Base-by-base conservation (phyloP, 2,797 vertebrate genomes). In the Poeciliopsis turneri region DNA sequence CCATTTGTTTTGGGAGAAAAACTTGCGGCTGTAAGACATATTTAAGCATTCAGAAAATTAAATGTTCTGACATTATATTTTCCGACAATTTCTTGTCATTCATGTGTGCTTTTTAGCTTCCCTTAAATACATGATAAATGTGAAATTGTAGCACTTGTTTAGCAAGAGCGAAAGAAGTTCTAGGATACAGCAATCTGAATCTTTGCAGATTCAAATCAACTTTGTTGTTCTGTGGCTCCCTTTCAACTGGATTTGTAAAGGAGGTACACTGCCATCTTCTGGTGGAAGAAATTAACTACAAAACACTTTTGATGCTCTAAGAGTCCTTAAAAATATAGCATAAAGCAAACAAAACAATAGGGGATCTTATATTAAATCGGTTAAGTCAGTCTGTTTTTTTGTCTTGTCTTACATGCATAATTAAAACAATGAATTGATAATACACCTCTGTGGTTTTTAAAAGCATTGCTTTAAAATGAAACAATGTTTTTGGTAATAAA, bases 221-320 rank as follows among this genome's bases (percentile, higher is more conserved):
- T 76, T 80, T 80, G 57, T 57, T 77, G 12, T 57, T 49, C 59
- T 43, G 47, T 41, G 36, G 82, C 57, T 41, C 49, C 12, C 18
- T 25, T 25, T 25, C 20, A 2, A 59, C 9, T n/a, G 25, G 41
- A 82, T 91, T 88, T 87, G 69, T 83, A 53, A 84, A 91, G 86
- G 94, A 86, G 81, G 84, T 33, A 88, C 87, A 93, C 88, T 89
- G 92, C 91, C 94, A 91, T 90, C 94, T 72, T 77, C 81, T 94
- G 94, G 93, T 76, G 13, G 23, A 79, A 43, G 0, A 11, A 75
- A 5, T 16, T 23, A 78, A 91, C 77, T 43, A 74, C 5, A 9
- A 9, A 13, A 59, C 69, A 18, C 10, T 70, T 81, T 69, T 57
- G 68, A 64, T 75, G 49, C 43, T 66, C 16, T 43, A 41, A 72